phyloP scores from a whole-genome alignment of 2,888 invertebrate species.

The Aphodius granarius region DNA sequence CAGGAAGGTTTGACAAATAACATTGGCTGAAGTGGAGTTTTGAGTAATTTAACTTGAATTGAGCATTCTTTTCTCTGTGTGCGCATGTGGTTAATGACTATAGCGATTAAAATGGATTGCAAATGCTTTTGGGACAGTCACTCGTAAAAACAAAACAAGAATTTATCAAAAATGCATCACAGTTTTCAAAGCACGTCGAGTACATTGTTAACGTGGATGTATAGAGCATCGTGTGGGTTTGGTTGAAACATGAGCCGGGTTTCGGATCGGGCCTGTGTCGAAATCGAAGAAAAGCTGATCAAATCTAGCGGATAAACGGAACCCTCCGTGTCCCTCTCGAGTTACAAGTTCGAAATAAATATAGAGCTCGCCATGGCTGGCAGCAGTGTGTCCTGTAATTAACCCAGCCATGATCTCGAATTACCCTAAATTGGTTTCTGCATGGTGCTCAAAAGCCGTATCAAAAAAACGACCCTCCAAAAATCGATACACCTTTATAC shows the following conservation, averaged over 20 bases:
- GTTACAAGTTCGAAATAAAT: constrained; percentile 35
- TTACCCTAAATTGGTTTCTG: background rate
- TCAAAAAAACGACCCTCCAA: background rate
- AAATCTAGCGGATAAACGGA: constrained; percentile 52
- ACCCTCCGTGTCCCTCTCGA: constrained; percentile 26
- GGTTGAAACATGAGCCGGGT: constrained; percentile 26
- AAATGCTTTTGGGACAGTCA: background rate
- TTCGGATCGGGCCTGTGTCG: constrained; percentile 42
- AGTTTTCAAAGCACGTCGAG: background rate
- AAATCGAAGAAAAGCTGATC: constrained; percentile 54
- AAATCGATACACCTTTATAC: background rate
- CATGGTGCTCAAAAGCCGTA: too few species aligned
- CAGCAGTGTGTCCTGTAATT: background rate
- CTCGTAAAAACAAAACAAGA: background rate
- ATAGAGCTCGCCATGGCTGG: constrained; percentile 21
- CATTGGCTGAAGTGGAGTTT: too few species aligned
- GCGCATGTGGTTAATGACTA: too few species aligned
- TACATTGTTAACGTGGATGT: constrained; percentile 15
- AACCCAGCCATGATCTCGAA: background rate
- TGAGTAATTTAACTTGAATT: too few species aligned
- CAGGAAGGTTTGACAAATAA: too few species aligned
- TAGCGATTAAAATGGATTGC: too few species aligned
- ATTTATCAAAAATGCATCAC: constrained; percentile 2
- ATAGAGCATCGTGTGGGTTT: constrained; percentile 2
- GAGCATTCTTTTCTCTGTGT: too few species aligned